Evolutionary conservation across 2,797 vertebrate genomes (phyloP).

Genomic region (Spinibarbus caldwelli): DNA sequence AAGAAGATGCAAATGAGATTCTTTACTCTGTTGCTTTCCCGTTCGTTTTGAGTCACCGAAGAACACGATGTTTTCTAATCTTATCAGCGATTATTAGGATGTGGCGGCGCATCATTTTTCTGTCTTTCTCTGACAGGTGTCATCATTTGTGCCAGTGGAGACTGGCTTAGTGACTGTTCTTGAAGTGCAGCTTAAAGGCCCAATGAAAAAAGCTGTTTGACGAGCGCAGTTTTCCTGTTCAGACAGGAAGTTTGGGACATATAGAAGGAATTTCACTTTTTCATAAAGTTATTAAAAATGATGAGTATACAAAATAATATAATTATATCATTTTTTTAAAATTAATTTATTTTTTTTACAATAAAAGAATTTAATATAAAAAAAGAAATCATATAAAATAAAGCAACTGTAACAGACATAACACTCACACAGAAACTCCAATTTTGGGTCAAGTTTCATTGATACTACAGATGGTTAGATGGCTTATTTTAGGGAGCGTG

Average conservation of each 20-base stretch:
- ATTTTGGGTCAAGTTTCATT: neutral
- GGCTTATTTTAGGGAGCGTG: neutral
- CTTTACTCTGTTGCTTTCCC: slow-evolving; percentile 50
- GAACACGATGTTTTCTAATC: slow-evolving; percentile 58
- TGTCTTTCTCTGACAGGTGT: slow-evolving; percentile 57
- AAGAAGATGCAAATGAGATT: slow-evolving; percentile 59
- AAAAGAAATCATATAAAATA: neutral
- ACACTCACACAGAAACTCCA: neutral
- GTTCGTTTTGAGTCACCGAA: slow-evolving; percentile 52
- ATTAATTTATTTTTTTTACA: no score
- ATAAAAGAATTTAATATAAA: neutral
- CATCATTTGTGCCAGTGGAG: slow-evolving; percentile 50
- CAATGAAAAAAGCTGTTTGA: neutral
- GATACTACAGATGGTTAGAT: slow-evolving; percentile 2
- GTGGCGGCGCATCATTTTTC: slow-evolving; percentile 39
- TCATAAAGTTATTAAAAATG: neutral
- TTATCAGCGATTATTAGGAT: slow-evolving; percentile 55
- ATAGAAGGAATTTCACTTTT: neutral
- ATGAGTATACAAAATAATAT: neutral
- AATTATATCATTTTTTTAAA: no score
- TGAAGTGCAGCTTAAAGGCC: neutral
- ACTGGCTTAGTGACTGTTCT: no score
- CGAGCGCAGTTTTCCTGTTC: neutral
- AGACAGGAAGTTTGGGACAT: neutral
- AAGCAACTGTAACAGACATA: neutral